These are phyloP conservation scores for Hartigia nigra DNA, from an alignment of 2,888 invertebrate species.

Conservation along the genomic window DNA sequence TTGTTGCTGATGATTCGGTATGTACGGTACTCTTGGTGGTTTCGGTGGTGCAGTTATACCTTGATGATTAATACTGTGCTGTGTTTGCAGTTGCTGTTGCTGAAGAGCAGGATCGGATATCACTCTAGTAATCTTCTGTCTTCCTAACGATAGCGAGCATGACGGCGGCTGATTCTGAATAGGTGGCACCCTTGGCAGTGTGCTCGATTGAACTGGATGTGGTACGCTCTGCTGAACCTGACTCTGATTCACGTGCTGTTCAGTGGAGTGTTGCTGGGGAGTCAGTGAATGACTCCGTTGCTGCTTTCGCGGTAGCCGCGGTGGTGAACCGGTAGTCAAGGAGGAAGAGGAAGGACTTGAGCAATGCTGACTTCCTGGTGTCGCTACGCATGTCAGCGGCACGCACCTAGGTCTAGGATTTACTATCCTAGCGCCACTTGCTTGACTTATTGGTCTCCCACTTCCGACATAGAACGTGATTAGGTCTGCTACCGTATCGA, in stretches of 20 bases:
- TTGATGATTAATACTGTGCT: conserved; percentile 14
- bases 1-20: conserved; percentile 51
- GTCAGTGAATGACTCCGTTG: conserved; percentile 86
- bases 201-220: conserved; percentile 43
- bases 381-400: conserved; percentile 70
- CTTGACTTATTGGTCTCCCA: conserved; percentile 87
- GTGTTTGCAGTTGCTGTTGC: conserved; percentile 36
- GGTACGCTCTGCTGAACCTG: conserved; percentile 31
- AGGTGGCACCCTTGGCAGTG: conserved; percentile 56
- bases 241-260: conserved; percentile 32
- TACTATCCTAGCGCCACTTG: conserved; percentile 88
- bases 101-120: conserved; percentile 69
- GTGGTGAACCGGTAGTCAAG: conserved; percentile 64
- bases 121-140: conserved; percentile 70
- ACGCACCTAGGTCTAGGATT: conserved; percentile 85
- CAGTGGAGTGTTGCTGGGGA: conserved; percentile 62
- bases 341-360: conserved; percentile 71
- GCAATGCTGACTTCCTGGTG: conserved; percentile 52
- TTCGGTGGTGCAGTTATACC: conserved; percentile 69
- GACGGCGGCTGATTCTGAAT: conserved; percentile 56
- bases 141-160: conserved; percentile 58
- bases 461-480: conserved; percentile 94
- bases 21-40: conserved; percentile 74
- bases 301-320: conserved; percentile 68
- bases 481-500: conserved; percentile 91